Base-by-base conservation (phyloP, 1,140 invertebrate genomes). In the Argopecten irradians region DNA sequence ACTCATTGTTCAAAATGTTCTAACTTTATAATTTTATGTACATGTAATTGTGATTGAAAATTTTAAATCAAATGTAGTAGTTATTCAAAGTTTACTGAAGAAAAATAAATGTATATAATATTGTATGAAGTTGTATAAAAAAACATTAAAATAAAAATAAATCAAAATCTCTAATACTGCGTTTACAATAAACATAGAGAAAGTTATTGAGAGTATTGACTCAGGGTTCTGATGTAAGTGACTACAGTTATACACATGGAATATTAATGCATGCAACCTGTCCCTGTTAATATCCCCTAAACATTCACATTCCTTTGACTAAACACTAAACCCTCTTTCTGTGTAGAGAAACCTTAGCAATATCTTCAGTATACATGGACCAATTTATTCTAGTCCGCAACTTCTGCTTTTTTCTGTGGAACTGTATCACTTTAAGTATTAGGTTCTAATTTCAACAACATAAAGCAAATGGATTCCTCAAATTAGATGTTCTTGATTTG, bases 261-360 rank as follows among this genome's bases (percentile, higher is more conserved):
- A 71, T 71, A 71, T 71, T 71, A 71, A 71, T 71, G 55, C 55
- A 71, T 71, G 55, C 55, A 71, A 3, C 55, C 55, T 71, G 55
- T 71, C n/a, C 55, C 55, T 71, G 55, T 71, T 71, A 71, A 71
- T 28, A n/a, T n/a, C n/a, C n/a, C 55, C 55, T 71, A 28, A 22
- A n/a, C 55, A 28, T 71, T 71, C 22, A 28, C 55, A 71, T 71
- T 71, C 55, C n/a, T 28, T n/a, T n/a, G 55, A 39, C 13, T 13
- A 39, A 39, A 5, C 36, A 46, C 43, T 16, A 46, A 11, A 3
- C 2, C 19, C 43, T 19, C 14, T 46, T 46, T 46, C 43, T 46
- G 43, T 46, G 43, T 46, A 46, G 13, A 46, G 43, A 11, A 11
- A 16, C 13, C 13, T 8, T 16, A 16, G 9, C 3, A 46, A 11